These are phyloP conservation scores for Parnassius smintheus DNA, from an alignment of 2,888 invertebrate genomes.

Conservation along the genomic window DNA sequence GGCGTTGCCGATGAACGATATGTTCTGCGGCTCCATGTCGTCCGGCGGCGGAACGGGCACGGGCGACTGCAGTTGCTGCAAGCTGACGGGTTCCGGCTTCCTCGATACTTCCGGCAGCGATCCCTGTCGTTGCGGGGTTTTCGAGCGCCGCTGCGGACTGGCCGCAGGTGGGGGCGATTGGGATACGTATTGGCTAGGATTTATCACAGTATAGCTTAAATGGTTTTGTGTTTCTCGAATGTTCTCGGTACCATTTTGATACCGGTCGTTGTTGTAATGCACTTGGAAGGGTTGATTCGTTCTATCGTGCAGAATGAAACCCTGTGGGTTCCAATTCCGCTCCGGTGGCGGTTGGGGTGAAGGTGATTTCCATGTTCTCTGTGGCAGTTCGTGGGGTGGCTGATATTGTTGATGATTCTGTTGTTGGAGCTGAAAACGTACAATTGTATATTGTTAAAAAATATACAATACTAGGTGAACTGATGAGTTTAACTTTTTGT, in stretches of 20 bases:
- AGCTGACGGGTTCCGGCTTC: conserved; percentile 64
- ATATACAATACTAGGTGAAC: background rate
- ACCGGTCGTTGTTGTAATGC: conserved; percentile 72
- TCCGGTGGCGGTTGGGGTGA: conserved; percentile 53
- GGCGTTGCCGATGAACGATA: conserved; percentile 92
- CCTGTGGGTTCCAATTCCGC: conserved; percentile 72
- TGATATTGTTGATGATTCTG: conserved; percentile 50
- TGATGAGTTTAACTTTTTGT: background rate
- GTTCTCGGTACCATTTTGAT: conserved; percentile 85
- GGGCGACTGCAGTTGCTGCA: conserved; percentile 78
- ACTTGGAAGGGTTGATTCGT: conserved; percentile 59
- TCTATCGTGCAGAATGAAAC: conserved; percentile 85
- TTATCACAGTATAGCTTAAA: conserved; percentile 80
- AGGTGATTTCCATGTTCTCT: conserved; percentile 64
- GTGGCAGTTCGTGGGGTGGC: conserved; percentile 53
- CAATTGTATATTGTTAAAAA: background rate
- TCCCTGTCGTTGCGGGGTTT: conserved; percentile 80
- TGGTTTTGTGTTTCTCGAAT: conserved; percentile 75
- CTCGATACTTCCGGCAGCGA: conserved; percentile 61
- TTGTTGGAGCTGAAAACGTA: conserved; percentile 58
- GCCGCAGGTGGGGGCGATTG: conserved; percentile 80
- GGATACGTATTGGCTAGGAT: conserved; percentile 79
- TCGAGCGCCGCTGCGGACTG: conserved; percentile 84
- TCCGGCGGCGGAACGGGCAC: conserved; percentile 87
- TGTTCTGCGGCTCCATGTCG: conserved; percentile 96